Evolutionary conservation across 2,888 invertebrate species (phyloP).

Genomic region (Cryptus armator): DNA sequence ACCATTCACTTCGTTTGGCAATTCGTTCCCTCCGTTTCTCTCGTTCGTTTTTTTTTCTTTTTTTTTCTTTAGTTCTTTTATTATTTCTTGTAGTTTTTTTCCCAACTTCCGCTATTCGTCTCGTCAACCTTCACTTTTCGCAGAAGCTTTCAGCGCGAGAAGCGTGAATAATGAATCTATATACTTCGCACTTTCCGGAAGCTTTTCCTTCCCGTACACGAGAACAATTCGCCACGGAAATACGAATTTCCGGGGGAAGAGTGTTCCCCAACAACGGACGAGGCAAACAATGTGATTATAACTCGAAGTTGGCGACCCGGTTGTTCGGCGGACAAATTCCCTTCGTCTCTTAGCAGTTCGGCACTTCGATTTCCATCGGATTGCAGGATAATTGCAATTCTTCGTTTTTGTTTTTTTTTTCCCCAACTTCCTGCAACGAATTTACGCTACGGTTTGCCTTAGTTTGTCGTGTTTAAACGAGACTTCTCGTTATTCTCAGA

Average conservation of each 20-base stretch:
- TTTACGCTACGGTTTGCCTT: neutral
- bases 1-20: neutral
- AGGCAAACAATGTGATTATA: slow-evolving; percentile 11
- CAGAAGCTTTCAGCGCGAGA: neutral
- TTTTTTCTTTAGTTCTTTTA: neutral
- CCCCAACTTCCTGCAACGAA: neutral
- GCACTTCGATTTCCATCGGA: neutral
- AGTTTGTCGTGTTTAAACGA: slow-evolving; percentile 82
- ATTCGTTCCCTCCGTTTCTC: neutral
- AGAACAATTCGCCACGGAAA: neutral
- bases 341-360: neutral
- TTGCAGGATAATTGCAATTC: neutral
- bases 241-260: neutral
- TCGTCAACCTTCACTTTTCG: slow-evolving; percentile 6
- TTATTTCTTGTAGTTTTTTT: neutral
- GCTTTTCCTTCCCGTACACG: neutral
- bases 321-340: neutral
- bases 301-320: neutral
- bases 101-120: neutral
- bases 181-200: neutral
- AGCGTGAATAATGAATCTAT: neutral
- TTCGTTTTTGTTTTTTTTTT: neutral
- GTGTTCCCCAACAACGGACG: neutral
- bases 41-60: neutral
- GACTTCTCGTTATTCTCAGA: slow-evolving; percentile 89